A percentile compares a stretch with the other conserved stretches of the same genome.
phyloP scores from a whole-genome alignment of 2,888 invertebrate species.

The Catocala nupta region DNA sequence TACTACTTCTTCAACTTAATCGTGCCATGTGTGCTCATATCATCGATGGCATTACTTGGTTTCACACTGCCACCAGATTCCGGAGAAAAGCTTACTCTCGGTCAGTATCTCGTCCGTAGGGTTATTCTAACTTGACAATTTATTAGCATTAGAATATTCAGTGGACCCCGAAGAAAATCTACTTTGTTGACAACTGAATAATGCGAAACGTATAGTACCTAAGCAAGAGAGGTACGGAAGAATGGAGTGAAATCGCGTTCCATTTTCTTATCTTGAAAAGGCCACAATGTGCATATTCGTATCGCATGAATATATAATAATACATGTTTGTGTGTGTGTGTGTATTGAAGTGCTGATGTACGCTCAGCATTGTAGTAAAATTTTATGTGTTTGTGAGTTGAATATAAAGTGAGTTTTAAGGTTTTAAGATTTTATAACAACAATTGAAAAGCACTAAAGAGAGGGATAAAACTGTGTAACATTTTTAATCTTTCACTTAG shows the following conservation, averaged over 20 bases:
- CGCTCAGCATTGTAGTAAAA: conserved; percentile 39
- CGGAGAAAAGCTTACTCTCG: conserved; percentile 97
- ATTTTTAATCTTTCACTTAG: background rate
- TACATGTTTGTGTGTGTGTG: conserved; percentile 9
- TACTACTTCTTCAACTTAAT: conserved; percentile 99
- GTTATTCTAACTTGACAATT: conserved; percentile 20
- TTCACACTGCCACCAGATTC: conserved; percentile 99
- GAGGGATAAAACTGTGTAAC: background rate
- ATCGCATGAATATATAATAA: conserved; percentile 24
- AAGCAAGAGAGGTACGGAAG: conserved; percentile 44
- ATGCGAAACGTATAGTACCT: conserved; percentile 27
- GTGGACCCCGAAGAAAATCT: conserved; percentile 27
- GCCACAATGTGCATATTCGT: conserved; percentile 48
- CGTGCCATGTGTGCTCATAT: conserved; percentile 99
- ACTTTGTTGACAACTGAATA: conserved; percentile 47
- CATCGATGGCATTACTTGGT: conserved; percentile 98
- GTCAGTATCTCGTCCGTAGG: conserved; percentile 86
- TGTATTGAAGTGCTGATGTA: conserved; percentile 38
- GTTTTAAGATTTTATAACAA: background rate
- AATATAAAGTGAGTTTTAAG: conserved; percentile 3
- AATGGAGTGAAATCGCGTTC: conserved; percentile 47
- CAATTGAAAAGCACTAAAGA: no score
- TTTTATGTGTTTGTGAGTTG: conserved; percentile 17
- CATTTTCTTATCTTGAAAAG: conserved; percentile 54
- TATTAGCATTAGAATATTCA: conserved; percentile 24